phyloP scores from a whole-genome alignment of 2,797 vertebrate species.

The Myotis daubentonii region DNA sequence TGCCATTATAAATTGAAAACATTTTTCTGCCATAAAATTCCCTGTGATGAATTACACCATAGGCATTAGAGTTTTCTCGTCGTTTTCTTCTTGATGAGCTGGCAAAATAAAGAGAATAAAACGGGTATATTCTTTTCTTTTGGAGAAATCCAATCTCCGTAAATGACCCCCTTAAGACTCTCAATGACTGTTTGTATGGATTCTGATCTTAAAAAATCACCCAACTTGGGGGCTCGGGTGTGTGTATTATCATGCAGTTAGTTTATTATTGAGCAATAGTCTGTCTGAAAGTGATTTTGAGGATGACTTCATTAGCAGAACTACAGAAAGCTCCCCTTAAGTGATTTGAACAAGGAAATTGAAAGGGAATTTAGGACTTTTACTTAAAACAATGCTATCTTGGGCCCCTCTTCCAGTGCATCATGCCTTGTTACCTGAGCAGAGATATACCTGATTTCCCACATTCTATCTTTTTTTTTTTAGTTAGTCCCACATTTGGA shows the following conservation, averaged over 20 bases:
- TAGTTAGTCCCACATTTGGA: conserved; percentile 10
- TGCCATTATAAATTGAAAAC: conserved; percentile 84
- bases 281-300: conserved; percentile 77
- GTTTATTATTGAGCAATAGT: conserved; percentile 77
- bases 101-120: conserved; percentile 80
- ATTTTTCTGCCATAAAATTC: conserved; percentile 82
- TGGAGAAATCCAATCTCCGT: conserved; percentile 75
- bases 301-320: conserved; percentile 76
- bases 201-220: conserved; percentile 76
- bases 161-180: conserved; percentile 81
- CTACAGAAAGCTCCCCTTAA: conserved; percentile 62
- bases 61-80: conserved; percentile 71
- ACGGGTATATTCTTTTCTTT: conserved; percentile 76
- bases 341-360: conserved; percentile 73
- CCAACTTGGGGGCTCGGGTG: conserved; percentile 5
- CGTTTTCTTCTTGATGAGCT: conserved; percentile 80
- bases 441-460: neutral
- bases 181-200: conserved; percentile 82
- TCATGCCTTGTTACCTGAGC: conserved; percentile 56
- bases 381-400: conserved; percentile 70
- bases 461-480: conserved; percentile 51
- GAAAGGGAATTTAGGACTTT: conserved; percentile 71
- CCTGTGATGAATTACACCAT: conserved; percentile 74
- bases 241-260: conserved; percentile 72
- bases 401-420: conserved; percentile 36